Evolutionary conservation across 2,797 vertebrate species (phyloP).

Genomic region (Telmatherina bonti): DNA sequence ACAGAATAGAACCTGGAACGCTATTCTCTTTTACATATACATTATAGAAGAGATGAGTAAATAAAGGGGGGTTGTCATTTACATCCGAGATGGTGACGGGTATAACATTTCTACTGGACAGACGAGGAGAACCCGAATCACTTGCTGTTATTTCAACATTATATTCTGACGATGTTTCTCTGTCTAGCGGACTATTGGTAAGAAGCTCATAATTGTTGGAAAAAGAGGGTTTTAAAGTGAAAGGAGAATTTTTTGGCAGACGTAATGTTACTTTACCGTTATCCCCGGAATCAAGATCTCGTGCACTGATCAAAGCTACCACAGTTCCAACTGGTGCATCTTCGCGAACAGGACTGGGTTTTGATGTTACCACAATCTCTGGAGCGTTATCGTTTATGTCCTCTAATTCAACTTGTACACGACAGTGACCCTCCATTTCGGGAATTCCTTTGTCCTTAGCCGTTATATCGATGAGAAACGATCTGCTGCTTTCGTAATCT

Average conservation of each 20-base stretch:
- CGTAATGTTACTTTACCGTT: too few relatives aligned
- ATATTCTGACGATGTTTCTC: constrained; percentile 82
- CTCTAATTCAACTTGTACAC: constrained; percentile 64
- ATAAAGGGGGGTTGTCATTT: too few relatives aligned
- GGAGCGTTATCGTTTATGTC: constrained; percentile 78
- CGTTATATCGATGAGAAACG: constrained; percentile 55
- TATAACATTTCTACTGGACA: too few relatives aligned
- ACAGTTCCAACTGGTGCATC: too few relatives aligned
- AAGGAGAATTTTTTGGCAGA: too few relatives aligned
- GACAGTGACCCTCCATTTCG: constrained; percentile 75
- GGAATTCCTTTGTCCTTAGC: constrained; percentile 77
- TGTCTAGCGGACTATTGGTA: constrained; percentile 74
- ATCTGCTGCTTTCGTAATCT: constrained; percentile 52
- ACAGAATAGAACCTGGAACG: too few relatives aligned
- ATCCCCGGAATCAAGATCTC: too few relatives aligned
- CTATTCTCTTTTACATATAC: too few relatives aligned
- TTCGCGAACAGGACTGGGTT: too few relatives aligned
- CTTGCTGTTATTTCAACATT: constrained; percentile 85
- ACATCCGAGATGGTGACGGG: constrained; percentile 86
- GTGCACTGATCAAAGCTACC: too few relatives aligned
- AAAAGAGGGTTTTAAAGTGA: too few relatives aligned
- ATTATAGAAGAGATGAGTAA: too few relatives aligned
- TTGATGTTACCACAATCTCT: constrained; percentile 72
- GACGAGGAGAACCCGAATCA: constrained; percentile 83
- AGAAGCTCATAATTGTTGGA: constrained; percentile 74